Evolutionary conservation across 2,113 vertebrate genomes (phyloP).

Genomic region (Peromyscus polionotus): DNA sequence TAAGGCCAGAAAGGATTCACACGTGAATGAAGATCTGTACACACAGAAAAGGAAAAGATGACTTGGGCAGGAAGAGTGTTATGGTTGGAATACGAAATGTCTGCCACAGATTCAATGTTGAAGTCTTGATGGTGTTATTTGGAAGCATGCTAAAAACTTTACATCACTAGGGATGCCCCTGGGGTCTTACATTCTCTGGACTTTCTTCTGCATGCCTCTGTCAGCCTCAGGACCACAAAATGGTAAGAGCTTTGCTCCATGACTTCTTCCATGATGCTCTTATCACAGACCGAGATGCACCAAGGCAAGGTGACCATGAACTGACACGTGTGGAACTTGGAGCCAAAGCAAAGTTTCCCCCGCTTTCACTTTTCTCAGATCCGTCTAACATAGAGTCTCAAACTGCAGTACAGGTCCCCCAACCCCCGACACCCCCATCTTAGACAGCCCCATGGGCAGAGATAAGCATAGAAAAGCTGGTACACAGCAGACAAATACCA

Average conservation of each 20-base stretch:
- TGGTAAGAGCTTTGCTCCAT: background rate
- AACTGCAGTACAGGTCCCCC: background rate
- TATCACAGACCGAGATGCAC: background rate
- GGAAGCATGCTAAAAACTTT: background rate
- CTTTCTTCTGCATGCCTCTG: background rate
- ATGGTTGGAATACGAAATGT: background rate
- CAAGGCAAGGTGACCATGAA: background rate
- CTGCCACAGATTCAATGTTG: fast-evolving
- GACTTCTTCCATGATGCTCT: no score
- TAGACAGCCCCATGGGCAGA: background rate
- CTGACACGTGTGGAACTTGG: background rate
- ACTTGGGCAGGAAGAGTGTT: background rate
- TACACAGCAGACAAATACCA: background rate
- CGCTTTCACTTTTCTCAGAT: background rate
- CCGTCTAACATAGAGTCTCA: background rate
- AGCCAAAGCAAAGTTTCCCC: background rate
- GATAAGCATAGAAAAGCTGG: background rate
- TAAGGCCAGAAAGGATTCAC: background rate
- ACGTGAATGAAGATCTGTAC: background rate
- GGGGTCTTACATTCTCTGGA: background rate
- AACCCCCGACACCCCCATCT: background rate
- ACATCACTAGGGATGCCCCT: background rate
- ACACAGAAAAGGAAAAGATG: background rate
- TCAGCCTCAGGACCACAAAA: background rate
- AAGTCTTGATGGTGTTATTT: background rate